phyloP scores from a whole-genome alignment of 2,113 vertebrate species.

The Protomyctophum bolini region DNA sequence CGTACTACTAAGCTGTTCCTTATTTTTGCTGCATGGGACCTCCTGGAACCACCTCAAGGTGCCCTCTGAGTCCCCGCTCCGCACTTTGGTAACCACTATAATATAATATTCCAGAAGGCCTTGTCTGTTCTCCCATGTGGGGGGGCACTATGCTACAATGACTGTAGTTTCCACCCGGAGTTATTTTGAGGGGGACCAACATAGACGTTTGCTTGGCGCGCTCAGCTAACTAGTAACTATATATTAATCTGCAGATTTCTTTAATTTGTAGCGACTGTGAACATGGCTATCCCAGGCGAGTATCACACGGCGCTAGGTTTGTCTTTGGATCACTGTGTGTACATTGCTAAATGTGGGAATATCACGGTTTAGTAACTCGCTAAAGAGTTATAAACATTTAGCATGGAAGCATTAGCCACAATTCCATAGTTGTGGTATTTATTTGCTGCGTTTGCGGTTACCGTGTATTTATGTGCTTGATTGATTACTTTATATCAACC shows the following conservation, averaged over 20 bases:
- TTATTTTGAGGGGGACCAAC: conserved; percentile 46
- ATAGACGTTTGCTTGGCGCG: neutral
- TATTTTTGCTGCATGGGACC: too few relatives aligned
- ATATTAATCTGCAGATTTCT: neutral
- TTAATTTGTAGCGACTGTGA: neutral
- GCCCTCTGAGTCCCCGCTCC: too few relatives aligned
- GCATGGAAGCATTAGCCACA: neutral
- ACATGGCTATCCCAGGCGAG: conserved; percentile 58
- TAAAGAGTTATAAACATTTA: neutral
- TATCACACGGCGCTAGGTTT: neutral
- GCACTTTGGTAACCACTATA: too few relatives aligned
- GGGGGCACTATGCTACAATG: neutral
- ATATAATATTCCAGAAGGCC: too few relatives aligned
- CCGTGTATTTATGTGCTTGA: too few relatives aligned
- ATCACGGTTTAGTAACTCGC: neutral
- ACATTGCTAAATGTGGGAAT: neutral
- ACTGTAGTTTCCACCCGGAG: conserved; percentile 47
- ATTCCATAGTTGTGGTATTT: neutral
- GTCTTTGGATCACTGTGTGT: neutral
- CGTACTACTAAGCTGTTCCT: too few relatives aligned
- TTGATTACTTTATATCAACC: too few relatives aligned
- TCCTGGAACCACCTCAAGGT: too few relatives aligned
- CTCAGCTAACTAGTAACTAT: neutral
- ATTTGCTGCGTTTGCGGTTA: neutral
- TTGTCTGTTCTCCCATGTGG: too few relatives aligned